Conservation (phyloP, 2,888 invertebrate genomes). For the Dryobotodes eremita region DNA sequence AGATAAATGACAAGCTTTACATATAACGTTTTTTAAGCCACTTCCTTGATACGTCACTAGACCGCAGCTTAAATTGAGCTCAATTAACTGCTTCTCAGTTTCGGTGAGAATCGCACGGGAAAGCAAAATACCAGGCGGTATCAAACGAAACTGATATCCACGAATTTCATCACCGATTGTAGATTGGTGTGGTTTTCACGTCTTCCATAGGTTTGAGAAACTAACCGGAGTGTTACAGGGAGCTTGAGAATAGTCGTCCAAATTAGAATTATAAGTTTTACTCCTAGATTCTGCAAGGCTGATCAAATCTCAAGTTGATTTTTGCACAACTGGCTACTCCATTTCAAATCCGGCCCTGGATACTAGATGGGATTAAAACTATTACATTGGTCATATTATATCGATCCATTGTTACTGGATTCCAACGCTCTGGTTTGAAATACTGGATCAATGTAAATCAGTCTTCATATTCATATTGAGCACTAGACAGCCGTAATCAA, state of each 20-base stretch:
- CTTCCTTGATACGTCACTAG: slow-evolving; percentile 23
- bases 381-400: too few relatives aligned
- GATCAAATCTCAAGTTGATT: neutral
- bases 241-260: neutral
- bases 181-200: neutral
- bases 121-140: slow-evolving; percentile 19
- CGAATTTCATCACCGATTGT: slow-evolving; percentile 6
- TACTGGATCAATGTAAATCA: neutral
- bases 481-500: too few relatives aligned
- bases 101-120: neutral
- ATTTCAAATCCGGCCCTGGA: neutral
- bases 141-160: slow-evolving; percentile 3
- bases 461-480: too few relatives aligned
- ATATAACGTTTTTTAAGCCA: slow-evolving; percentile 23
- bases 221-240: neutral
- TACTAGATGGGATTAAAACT: too few relatives aligned
- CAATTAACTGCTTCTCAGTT: slow-evolving; percentile 54
- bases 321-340: neutral
- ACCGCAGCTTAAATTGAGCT: slow-evolving; percentile 24
- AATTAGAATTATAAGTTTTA: neutral
- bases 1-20: slow-evolving; percentile 19
- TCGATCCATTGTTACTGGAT: neutral
- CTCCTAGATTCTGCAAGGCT: neutral
- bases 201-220: neutral
- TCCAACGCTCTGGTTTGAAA: neutral